phyloP scores from a whole-genome alignment of 2,888 invertebrate species.

The Oligia latruncula region DNA sequence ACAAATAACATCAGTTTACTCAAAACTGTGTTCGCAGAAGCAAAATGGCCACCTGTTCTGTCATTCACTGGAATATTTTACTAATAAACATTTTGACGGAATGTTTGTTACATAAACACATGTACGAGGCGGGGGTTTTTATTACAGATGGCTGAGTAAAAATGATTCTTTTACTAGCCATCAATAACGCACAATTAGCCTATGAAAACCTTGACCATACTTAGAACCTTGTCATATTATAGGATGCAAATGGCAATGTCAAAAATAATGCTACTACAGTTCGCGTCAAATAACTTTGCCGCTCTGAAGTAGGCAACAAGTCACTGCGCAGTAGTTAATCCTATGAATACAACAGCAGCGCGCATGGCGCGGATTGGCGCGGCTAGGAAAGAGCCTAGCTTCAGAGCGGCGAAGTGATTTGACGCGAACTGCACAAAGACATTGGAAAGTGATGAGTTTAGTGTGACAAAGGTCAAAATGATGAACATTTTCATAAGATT shows the following conservation, averaged over 20 bases:
- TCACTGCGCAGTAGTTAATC: too few relatives aligned
- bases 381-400: too few relatives aligned
- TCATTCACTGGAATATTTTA: constrained; percentile 64
- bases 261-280: background rate
- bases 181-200: background rate
- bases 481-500: constrained; percentile 16
- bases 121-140: background rate
- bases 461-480: background rate
- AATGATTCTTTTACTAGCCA: background rate
- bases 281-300: too few relatives aligned
- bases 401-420: too few relatives aligned
- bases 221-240: background rate
- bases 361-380: too few relatives aligned
- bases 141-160: constrained; percentile 17
- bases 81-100: constrained; percentile 37
- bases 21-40: constrained; percentile 26
- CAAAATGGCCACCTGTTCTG: constrained; percentile 26
- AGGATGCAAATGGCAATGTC: too few relatives aligned
- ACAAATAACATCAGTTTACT: constrained; percentile 38
- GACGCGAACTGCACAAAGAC: background rate
- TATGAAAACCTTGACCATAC: constrained; percentile 15
- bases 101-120: constrained; percentile 11
- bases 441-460: background rate
- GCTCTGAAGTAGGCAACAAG: too few relatives aligned
- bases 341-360: too few relatives aligned